Evolutionary conservation across 2,113 vertebrate genomes (phyloP).

Genomic region (Setophaga petechia): DNA sequence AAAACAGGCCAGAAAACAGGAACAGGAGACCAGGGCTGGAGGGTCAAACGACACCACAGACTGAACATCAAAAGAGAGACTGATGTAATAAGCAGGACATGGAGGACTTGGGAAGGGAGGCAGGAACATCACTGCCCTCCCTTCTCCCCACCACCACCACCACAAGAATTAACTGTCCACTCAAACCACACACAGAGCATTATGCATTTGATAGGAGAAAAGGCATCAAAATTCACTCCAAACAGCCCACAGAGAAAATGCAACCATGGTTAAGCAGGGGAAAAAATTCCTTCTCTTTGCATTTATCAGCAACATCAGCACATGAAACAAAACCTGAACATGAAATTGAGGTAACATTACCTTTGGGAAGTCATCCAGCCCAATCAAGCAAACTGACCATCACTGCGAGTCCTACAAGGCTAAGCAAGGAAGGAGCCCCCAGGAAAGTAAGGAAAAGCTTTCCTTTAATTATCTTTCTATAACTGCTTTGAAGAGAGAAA

Average conservation of each 20-base stretch:
- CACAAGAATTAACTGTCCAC: background rate
- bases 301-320: constrained; percentile 45
- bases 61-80: constrained; percentile 32
- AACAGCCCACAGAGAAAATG: constrained; percentile 41
- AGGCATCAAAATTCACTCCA: constrained; percentile 16
- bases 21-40: background rate
- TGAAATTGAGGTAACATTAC: constrained; percentile 24
- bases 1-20: constrained; percentile 12
- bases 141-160: background rate
- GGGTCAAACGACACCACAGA: background rate
- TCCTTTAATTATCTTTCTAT: constrained; percentile 46
- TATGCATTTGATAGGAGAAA: constrained; percentile 15
- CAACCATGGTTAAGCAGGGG: constrained; percentile 31
- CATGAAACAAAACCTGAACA: constrained; percentile 43
- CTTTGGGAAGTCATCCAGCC: constrained; percentile 52
- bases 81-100: background rate
- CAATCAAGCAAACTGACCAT: constrained; percentile 60
- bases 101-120: constrained; percentile 21
- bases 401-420: constrained; percentile 47
- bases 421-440: constrained; percentile 57
- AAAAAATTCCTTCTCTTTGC: background rate
- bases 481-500: constrained; percentile 52
- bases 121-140: background rate
- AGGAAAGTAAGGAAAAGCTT: constrained; percentile 55
- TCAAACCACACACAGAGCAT: background rate